Conservation (phyloP, 1,140 invertebrate genomes). For the Drosophila neocordata region DNA sequence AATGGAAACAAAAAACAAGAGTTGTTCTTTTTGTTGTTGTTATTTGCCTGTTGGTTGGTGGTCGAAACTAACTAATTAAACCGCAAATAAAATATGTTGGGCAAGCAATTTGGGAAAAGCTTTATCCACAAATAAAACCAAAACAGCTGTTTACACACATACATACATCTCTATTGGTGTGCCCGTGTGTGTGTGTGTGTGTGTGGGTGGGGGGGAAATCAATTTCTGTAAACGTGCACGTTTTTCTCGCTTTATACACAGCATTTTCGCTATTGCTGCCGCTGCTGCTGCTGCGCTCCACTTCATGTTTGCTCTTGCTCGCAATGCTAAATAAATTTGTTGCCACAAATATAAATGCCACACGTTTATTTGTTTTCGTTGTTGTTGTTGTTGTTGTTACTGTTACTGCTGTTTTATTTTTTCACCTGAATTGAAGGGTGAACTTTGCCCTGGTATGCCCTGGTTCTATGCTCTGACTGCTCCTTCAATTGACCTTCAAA, state of each 20-base stretch:
- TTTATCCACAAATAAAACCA: slow-evolving; percentile 40
- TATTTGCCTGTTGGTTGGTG: slow-evolving; percentile 34
- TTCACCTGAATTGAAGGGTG: slow-evolving; percentile 33
- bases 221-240: slow-evolving; percentile 59
- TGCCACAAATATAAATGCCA: slow-evolving; percentile 75
- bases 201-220: slow-evolving; percentile 46
- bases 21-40: slow-evolving; percentile 1
- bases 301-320: slow-evolving; percentile 16
- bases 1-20: neutral
- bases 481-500: slow-evolving; percentile 71
- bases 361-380: slow-evolving; percentile 66
- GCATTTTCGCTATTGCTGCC: too few species aligned
- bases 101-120: slow-evolving; percentile 51
- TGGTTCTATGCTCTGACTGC: slow-evolving; percentile 11
- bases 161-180: neutral
- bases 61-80: slow-evolving; percentile 68
- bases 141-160: slow-evolving; percentile 39
- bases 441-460: slow-evolving; percentile 4
- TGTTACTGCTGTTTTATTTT: neutral
- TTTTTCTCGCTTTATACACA: slow-evolving; percentile 22
- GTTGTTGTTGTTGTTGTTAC: neutral
- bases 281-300: neutral
- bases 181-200: neutral
- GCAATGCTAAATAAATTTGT: slow-evolving; percentile 69
- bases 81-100: slow-evolving; percentile 68